phyloP scores from a whole-genome alignment of 2,888 invertebrate genomes.

The Lasius platythorax region DNA sequence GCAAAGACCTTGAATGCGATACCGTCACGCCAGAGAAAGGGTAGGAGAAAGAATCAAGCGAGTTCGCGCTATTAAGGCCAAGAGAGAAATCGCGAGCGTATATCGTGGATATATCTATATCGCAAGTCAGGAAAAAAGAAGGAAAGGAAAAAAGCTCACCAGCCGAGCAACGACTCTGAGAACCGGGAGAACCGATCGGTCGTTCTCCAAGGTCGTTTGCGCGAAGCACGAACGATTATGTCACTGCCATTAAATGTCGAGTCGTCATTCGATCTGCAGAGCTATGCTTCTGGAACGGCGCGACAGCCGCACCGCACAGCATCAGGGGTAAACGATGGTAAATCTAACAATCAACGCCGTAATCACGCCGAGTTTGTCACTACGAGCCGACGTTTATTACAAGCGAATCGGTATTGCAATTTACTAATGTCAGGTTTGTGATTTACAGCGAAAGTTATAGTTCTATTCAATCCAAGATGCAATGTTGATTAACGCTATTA shows the following conservation, averaged over 20 bases:
- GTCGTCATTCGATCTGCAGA: conserved; percentile 13
- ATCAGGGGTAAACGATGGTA: background rate
- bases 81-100: conserved; percentile 53
- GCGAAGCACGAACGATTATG: conserved; percentile 24
- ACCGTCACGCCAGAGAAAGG: conserved; percentile 38
- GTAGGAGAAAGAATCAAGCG: conserved; percentile 41
- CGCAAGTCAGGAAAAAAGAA: conserved; percentile 19
- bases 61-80: conserved; percentile 53
- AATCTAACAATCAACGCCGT: conserved; percentile 9
- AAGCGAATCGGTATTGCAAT: background rate
- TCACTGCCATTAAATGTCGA: conserved; percentile 26
- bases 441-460: background rate
- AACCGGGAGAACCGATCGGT: conserved; percentile 28
- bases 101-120: background rate
- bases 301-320: background rate
- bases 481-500: background rate
- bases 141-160: background rate
- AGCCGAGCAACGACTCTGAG: background rate
- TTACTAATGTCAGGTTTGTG: background rate
- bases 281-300: background rate
- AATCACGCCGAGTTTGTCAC: background rate
- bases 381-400: background rate
- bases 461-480: background rate
- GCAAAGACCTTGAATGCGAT: conserved; percentile 47
- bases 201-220: conserved; percentile 24